Evolutionary conservation across 2,797 vertebrate species (phyloP), one percentile per base, ranked within the genome.

Genomic region (Sparus aurata): DNA sequence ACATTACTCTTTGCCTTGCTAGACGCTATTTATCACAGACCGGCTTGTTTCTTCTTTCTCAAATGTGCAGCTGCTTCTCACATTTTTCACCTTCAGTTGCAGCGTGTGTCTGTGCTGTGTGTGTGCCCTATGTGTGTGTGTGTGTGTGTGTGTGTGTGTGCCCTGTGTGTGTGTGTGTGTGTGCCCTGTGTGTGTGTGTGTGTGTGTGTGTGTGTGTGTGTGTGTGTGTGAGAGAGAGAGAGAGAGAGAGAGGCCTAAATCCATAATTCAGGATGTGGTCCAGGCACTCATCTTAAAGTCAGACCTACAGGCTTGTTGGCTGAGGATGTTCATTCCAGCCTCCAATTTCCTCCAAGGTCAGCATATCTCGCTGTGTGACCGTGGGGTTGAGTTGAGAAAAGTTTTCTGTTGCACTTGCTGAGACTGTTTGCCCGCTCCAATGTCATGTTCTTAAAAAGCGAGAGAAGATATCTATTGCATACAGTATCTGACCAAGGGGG

Each of bases 51-150:
- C 46, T 47, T 3, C 64, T 54, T 43, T 76, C 47, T 73, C 59
- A 69, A 16, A 61, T 11, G 23, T 47, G 41, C 30, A 76, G 52
- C 73, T 27, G 13, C 25, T 73, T 73, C 20, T 73, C 22, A 23
- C 55, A 62, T 84, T 76, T 46, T 80, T 80, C 52, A 58, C 73
- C 63, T 75, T 82, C 5, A 67, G 43, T 53, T 47, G 68, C 18
- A 27, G 15, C 38, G 10, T 45, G 50, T 54, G 43, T 47, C 62
- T 54, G 59, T 25, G 45, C 23, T 5, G 27, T 27, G 27, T 27
- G 27, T 4, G 27, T 27, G 27, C 4, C n/a, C 30, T 30, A 30
- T 5, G 30, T 30, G 30, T 30, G 3, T 30, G 30, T 30, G 30
- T 5, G 30, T 30, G 30, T 5, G 30, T 30, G 30, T 5, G 30